Evolutionary conservation across 2,888 invertebrate genomes (phyloP).

Genomic region (Tetragnatha montana): DNA sequence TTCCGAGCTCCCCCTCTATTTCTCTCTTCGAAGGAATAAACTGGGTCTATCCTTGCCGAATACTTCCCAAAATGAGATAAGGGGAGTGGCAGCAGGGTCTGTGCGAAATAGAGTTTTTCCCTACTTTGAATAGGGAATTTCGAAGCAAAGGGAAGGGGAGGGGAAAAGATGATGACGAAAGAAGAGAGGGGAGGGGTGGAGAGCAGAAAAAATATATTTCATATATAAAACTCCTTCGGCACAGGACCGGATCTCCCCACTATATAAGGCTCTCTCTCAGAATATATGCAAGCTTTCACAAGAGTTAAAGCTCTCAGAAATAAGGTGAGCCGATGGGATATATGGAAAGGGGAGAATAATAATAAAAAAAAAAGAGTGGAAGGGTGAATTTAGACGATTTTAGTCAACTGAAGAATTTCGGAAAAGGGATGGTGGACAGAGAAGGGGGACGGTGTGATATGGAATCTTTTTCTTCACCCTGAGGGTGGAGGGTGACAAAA

Average conservation of each 20-base stretch:
- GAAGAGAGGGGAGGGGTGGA: slow-evolving; percentile 29
- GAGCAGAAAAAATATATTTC: slow-evolving; percentile 49
- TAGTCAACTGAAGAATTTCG: slow-evolving; percentile 66
- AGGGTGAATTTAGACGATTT: slow-evolving; percentile 69
- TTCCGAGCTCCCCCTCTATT: slow-evolving; percentile 7
- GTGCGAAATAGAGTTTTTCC: slow-evolving; percentile 70
- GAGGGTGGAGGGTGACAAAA: slow-evolving; percentile 51
- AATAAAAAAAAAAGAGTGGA: slow-evolving; percentile 28
- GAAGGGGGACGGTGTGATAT: slow-evolving; percentile 18
- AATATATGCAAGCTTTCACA: slow-evolving; percentile 70
- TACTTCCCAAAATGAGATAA: slow-evolving; percentile 60
- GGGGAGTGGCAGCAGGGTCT: slow-evolving; percentile 36
- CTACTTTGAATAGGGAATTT: slow-evolving; percentile 71
- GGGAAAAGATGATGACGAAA: slow-evolving; percentile 66
- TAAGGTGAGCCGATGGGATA: slow-evolving; percentile 67
- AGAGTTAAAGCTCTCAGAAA: slow-evolving; percentile 69
- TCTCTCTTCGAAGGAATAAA: slow-evolving; percentile 57
- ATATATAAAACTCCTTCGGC: slow-evolving; percentile 65
- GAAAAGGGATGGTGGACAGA: slow-evolving; percentile 21
- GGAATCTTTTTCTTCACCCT: background rate
- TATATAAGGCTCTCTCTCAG: slow-evolving; percentile 48
- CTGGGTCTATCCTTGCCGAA: slow-evolving; percentile 66
- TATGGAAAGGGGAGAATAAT: slow-evolving; percentile 54
- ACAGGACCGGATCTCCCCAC: slow-evolving; percentile 49
- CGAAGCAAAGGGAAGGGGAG: slow-evolving; percentile 57